Evolutionary conservation across 2,797 vertebrate genomes (phyloP).

Genomic region (Takifugu ocellatus): DNA sequence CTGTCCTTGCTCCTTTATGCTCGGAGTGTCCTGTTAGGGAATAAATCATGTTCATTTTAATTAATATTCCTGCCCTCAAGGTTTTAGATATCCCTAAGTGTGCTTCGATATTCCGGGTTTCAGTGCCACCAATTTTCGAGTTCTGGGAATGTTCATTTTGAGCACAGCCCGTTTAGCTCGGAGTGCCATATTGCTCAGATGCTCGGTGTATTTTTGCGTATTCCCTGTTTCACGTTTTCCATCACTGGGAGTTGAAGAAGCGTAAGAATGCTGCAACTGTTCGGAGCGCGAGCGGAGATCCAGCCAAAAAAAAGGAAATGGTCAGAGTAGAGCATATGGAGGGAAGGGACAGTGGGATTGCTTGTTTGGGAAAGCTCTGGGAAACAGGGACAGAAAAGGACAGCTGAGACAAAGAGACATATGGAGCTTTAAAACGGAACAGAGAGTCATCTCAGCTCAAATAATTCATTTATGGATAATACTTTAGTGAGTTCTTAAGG

Average conservation of each 20-base stretch:
- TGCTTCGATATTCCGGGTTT: background rate
- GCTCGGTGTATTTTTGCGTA: background rate
- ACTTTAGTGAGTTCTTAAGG: no score
- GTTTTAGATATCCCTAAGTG: no score
- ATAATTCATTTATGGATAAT: no score
- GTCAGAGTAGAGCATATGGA: slow-evolving; percentile 47
- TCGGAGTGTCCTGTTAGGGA: no score
- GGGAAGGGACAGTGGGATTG: slow-evolving; percentile 36
- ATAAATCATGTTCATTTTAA: no score
- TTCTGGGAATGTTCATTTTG: background rate
- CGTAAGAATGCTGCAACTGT: slow-evolving; percentile 1
- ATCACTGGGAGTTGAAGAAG: slow-evolving; percentile 13
- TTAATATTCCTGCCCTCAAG: no score
- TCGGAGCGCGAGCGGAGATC: no score
- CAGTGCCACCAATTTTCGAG: background rate
- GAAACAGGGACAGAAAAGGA: slow-evolving; percentile 30
- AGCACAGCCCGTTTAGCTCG: background rate
- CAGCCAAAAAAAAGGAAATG: slow-evolving; percentile 16
- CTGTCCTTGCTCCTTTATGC: no score
- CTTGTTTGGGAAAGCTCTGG: slow-evolving; percentile 34
- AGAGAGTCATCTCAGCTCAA: background rate
- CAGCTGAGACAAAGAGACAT: slow-evolving; percentile 56
- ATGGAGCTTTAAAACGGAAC: slow-evolving; percentile 21
- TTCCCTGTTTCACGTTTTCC: slow-evolving; percentile 8
- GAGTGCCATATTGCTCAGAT: slow-evolving; percentile 1